Evolutionary conservation across 2,113 vertebrate genomes (phyloP).

Genomic region (Phasianus colchicus): DNA sequence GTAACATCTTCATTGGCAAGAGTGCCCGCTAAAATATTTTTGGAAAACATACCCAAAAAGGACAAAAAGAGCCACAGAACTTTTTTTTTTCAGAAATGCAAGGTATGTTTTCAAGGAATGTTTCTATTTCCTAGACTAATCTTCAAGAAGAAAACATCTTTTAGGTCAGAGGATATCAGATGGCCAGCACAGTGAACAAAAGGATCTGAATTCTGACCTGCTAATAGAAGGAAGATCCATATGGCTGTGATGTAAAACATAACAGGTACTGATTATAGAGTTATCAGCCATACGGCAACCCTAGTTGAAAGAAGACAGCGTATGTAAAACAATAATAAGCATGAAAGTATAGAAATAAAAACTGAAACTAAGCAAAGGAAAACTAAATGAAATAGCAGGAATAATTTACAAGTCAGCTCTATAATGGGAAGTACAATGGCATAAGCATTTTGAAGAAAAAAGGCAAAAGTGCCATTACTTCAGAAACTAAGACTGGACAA

Average conservation of each 20-base stretch:
- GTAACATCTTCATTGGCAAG: slow-evolving; percentile 21
- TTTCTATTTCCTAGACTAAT: not conserved
- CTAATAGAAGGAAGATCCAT: not conserved
- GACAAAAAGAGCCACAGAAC: not conserved
- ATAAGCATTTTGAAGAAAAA: not conserved
- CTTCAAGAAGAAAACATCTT: not conserved
- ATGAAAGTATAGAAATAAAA: not conserved
- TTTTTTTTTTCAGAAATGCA: not conserved
- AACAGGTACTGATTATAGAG: not conserved
- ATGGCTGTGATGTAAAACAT: not conserved
- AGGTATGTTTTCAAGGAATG: not conserved
- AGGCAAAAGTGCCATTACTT: not conserved
- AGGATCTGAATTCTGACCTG: not conserved
- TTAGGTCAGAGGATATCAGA: not conserved
- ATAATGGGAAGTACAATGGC: not conserved
- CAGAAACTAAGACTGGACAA: not conserved
- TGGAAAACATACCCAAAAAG: slow-evolving; percentile 33
- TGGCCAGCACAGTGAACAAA: not conserved
- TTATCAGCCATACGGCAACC: not conserved
- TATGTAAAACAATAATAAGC: not conserved
- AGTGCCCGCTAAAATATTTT: slow-evolving; percentile 28
- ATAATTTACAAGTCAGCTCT: not conserved
- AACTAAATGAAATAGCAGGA: not conserved
- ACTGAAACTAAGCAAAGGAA: not conserved
- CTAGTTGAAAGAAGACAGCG: not conserved